phyloP scores from a whole-genome alignment of 2,113 vertebrate species.

The Mesoclemmys tuberculata region DNA sequence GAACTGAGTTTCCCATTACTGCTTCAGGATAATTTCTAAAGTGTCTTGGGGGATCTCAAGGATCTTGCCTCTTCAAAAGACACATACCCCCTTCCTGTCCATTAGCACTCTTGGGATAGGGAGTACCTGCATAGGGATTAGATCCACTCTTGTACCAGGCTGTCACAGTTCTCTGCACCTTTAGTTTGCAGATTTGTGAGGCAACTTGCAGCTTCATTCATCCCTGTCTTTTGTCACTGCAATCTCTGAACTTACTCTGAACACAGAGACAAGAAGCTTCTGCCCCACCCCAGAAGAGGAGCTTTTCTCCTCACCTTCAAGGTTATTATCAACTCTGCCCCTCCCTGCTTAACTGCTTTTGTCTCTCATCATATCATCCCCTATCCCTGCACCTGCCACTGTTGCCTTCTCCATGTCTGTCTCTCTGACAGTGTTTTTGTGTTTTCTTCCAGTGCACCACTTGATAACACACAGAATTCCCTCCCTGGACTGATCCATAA shows the following conservation, averaged over 20 bases:
- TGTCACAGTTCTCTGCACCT: background rate
- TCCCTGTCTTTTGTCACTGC: background rate
- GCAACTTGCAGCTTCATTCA: background rate
- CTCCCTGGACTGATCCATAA: background rate
- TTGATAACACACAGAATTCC: background rate
- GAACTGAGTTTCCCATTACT: too few relatives aligned
- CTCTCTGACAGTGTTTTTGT: background rate
- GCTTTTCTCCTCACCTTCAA: background rate
- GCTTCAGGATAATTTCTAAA: too few relatives aligned
- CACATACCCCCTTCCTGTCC: too few relatives aligned
- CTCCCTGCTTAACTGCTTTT: background rate
- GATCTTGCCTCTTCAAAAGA: too few relatives aligned
- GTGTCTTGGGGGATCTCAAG: too few relatives aligned
- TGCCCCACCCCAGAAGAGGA: background rate
- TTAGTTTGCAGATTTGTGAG: background rate
- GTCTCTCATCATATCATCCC: background rate
- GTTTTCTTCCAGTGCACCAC: background rate
- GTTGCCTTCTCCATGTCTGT: background rate
- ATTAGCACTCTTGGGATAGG: background rate
- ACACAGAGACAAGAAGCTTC: background rate
- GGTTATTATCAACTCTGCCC: background rate
- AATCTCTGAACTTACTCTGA: background rate
- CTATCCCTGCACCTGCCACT: background rate
- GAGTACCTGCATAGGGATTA: background rate
- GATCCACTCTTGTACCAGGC: background rate